phyloP scores from a whole-genome alignment of 2,113 vertebrate species.

The Malurus elegans region DNA sequence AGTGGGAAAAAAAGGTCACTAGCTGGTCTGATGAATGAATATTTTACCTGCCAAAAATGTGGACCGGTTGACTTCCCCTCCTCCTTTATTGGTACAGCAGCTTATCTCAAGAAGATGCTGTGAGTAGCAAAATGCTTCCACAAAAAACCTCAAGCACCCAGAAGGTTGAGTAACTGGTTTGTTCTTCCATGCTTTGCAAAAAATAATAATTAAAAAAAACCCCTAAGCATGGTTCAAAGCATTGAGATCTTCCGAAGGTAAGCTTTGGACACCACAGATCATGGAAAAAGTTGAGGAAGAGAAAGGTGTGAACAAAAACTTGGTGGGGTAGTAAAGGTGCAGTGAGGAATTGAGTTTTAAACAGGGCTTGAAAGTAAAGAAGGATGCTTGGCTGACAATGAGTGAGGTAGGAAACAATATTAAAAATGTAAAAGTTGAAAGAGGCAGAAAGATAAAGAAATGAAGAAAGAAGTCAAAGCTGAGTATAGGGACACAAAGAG shows the following conservation, averaged over 20 bases:
- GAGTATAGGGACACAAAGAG: background rate
- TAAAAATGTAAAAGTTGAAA: background rate
- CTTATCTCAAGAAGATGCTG: background rate
- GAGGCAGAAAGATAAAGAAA: background rate
- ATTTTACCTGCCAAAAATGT: background rate
- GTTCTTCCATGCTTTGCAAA: background rate
- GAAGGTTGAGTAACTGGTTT: background rate
- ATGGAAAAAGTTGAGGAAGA: background rate
- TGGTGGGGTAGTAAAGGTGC: background rate
- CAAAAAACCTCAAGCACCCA: background rate
- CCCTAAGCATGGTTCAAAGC: background rate
- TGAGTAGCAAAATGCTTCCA: background rate
- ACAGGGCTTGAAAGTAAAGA: background rate
- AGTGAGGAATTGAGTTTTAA: background rate
- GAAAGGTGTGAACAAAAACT: background rate
- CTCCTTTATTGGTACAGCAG: background rate
- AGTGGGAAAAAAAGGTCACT: background rate
- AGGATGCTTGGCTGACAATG: background rate
- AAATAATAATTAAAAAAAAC: background rate
- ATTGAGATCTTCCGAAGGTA: background rate
- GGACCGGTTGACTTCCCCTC: background rate
- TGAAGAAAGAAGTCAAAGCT: background rate
- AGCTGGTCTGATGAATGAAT: background rate
- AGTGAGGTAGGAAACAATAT: background rate
- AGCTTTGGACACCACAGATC: background rate